A percentile compares a stretch with the other conserved stretches of the same genome.
phyloP scores from a whole-genome alignment of 2,113 vertebrate species.

The Dunckerocampus dactyliophorus region DNA sequence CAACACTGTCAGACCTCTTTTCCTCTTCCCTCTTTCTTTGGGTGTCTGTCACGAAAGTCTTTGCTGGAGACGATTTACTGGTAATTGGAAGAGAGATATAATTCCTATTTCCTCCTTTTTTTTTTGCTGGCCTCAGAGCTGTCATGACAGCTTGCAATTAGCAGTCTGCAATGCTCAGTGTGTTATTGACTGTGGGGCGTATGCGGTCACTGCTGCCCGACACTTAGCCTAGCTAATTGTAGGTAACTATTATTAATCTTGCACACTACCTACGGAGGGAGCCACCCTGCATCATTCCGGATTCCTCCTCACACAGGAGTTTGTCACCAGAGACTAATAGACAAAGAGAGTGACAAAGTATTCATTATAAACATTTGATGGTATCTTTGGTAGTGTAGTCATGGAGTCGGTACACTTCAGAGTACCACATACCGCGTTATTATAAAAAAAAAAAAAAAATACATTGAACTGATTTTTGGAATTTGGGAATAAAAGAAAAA shows the following conservation, averaged over 20 bases:
- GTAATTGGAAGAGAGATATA: conserved; percentile 62
- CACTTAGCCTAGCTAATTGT: conserved; percentile 62
- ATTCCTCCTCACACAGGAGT: not conserved
- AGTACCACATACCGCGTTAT: too few relatives aligned
- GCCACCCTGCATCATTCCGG: not conserved
- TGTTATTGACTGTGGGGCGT: conserved; percentile 61
- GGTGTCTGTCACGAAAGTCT: conserved; percentile 30
- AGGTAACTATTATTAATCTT: conserved; percentile 52
- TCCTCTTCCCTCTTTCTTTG: conserved; percentile 22
- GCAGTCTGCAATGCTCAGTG: conserved; percentile 46
- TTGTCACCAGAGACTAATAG: not conserved
- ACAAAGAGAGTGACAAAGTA: not conserved
- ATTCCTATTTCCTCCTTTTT: not conserved
- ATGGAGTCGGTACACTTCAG: too few relatives aligned
- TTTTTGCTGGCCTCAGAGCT: conserved; percentile 37
- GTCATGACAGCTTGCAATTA: conserved; percentile 72
- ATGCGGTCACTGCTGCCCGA: conserved; percentile 23
- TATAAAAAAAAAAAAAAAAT: too few relatives aligned
- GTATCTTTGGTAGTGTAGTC: too few relatives aligned
- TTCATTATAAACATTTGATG: not conserved
- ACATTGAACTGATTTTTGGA: too few relatives aligned
- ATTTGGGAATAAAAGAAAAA: not conserved
- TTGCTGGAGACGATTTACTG: conserved; percentile 46
- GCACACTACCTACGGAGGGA: conserved; percentile 2
- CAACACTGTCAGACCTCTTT: conserved; percentile 12